These are phyloP conservation scores for Rhynchomys soricoides DNA, from an alignment of 2,113 vertebrate species.

Conservation along the genomic window DNA sequence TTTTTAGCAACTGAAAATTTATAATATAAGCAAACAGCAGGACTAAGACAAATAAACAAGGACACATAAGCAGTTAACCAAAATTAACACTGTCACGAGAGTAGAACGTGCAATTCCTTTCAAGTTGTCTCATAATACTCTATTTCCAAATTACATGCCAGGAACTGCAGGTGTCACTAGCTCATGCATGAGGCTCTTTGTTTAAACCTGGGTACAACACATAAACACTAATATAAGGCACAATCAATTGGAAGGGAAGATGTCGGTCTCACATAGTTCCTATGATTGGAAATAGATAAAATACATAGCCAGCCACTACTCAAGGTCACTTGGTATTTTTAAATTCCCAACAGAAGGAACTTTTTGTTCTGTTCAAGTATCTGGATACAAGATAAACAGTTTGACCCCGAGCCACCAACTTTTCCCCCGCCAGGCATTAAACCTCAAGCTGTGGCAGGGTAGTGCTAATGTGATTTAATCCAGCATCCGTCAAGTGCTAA, in stretches of 20 bases:
- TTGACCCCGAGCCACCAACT: neutral
- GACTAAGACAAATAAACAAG: neutral
- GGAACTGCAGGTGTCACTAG: neutral
- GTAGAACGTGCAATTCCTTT: neutral
- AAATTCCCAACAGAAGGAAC: constrained; percentile 20
- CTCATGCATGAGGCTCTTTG: no score
- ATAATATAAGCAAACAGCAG: neutral
- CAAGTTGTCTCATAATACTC: neutral
- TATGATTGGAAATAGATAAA: neutral
- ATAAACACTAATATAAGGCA: neutral
- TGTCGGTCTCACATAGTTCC: neutral
- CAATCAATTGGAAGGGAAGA: neutral
- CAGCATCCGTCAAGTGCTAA: neutral
- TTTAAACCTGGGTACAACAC: neutral
- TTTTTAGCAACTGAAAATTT: neutral
- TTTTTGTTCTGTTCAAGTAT: neutral
- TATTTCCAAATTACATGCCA: neutral
- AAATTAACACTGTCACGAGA: neutral
- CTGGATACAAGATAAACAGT: neutral
- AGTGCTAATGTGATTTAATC: neutral
- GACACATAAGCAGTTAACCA: neutral
- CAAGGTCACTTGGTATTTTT: neutral
- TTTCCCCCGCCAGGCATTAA: fast-evolving
- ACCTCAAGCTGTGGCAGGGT: neutral
- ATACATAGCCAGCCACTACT: neutral